Evolutionary conservation across 2,113 vertebrate species (phyloP), one percentile per base, ranked within the genome.

Genomic region (Ptyas mucosa): DNA sequence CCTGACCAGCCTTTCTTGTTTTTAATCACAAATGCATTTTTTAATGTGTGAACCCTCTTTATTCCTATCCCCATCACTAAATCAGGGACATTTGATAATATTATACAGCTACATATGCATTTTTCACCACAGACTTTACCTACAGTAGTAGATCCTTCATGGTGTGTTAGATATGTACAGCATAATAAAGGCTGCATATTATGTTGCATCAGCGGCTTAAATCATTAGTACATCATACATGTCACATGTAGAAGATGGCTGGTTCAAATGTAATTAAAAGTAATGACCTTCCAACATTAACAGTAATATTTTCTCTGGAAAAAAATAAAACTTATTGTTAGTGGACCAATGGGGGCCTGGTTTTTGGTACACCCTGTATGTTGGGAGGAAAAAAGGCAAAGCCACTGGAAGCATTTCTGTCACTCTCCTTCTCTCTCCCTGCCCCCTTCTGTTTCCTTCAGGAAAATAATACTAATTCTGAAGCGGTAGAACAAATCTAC

Each of bases 401-500:
- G n/a, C 8, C 2, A 46, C 61, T 93, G 23, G 26, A 86, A 87
- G 75, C n/a, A 52, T 81, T 1, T 26, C 15, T n/a, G 21, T 34
- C n/a, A 75, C n/a, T 34, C 43, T n/a, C 18, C 3, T 86, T 51
- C 49, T 23, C 24, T 43, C 85, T 39, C 34, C 7, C 75, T 81
- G 18, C 34, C 7, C 75, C 75, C 18, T 39, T 39, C 75, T 43
- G 75, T 81, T 81, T 81, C 9, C 34, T 91, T 89, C 94, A 99
- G 98, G 98, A 99, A 96, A 99, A 98, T 97, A 98, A 98, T 52
- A 97, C 98, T 15, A 99, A 99, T 95, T 95, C 98, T 0, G 98
- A 99, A 92, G 97, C 98, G 23, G 98, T 99, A 94, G 98, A 99
- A 89, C 98, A 99, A 96, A 99, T 98, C 1, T 99, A 99, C 24